Percentiles rank a stretch among this genome's conserved stretches.
Evolutionary conservation across 2,888 invertebrate species (phyloP).

Genomic region (Notodonta dromedarius): DNA sequence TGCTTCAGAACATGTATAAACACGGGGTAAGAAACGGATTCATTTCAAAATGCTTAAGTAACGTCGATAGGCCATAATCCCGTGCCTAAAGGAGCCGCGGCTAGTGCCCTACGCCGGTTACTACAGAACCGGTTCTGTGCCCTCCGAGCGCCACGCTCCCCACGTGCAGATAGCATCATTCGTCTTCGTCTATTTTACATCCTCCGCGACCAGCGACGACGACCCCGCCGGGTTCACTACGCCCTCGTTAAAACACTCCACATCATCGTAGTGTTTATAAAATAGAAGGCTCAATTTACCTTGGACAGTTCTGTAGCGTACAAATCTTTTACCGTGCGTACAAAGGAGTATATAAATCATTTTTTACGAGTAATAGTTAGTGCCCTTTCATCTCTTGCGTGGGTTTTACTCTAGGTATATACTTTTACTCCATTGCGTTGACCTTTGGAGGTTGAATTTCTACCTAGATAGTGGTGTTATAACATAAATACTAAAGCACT

Average conservation of each 20-base stretch:
- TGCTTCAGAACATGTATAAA: no score
- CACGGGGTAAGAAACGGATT: no score
- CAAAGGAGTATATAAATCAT: conserved; percentile 64
- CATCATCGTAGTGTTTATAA: conserved; percentile 28
- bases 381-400: conserved; percentile 36
- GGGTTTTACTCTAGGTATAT: conserved; percentile 24
- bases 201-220: conserved; percentile 35
- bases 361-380: conserved; percentile 57
- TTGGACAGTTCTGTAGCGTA: conserved; percentile 16
- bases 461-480: no score
- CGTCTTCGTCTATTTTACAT: conserved; percentile 77
- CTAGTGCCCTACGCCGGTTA: conserved; percentile 71
- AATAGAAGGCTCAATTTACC: conserved; percentile 1
- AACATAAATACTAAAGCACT: no score
- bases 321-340: conserved; percentile 49
- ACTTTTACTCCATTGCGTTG: conserved; percentile 8
- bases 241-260: conserved; percentile 26
- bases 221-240: conserved; percentile 39
- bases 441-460: conserved; percentile 11
- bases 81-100: conserved; percentile 50
- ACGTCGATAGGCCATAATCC: conserved; percentile 52
- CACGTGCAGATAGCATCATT: conserved; percentile 75
- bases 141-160: conserved; percentile 54
- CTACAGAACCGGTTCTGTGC: conserved; percentile 71
- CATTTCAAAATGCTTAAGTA: background rate